Base-by-base conservation (phyloP, 2,113 vertebrate species). In the Rhinolophus sinicus region DNA sequence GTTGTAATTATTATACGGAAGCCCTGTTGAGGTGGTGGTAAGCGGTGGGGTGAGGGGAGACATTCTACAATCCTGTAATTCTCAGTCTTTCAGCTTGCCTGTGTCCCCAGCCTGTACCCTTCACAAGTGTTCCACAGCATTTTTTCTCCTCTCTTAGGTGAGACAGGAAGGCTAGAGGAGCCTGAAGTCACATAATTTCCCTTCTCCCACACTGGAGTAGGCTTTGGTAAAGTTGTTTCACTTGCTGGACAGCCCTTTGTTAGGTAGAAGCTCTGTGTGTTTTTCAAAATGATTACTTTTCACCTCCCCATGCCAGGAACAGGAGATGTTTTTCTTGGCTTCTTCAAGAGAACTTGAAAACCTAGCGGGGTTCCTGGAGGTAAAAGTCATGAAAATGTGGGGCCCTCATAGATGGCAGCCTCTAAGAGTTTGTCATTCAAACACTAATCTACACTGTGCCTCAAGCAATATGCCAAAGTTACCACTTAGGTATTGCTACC, bases 231-330 rank as follows among this genome's bases (percentile, higher is more conserved):
- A 92, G 35, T 50, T 33, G 52, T 76, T 96, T 77, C 33, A 67
- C 69, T 83, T 94, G 54, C 24, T 88, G 19, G 54, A n/a, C 33
- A 78, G 64, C 72, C 35, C 60, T 72, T 33, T 38, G 52, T 81
- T 92, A 82, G 30, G 13, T 44, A 70, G 54, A 92, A 5, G 30
- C 44, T 86, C 47, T 92, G 52, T 7, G 22, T 82, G 5, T 35
- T 87, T 44, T 87, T 94, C 60, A 96, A 92, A 87, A 70, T 92
- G 73, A 86, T 90, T 73, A n/a, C 12, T 86, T 86, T 90, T 50
- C 15, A 50, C 28, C 21, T 80, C 56, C 30, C 26, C 33, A 75
- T 67, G 65, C 33, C 38, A 90, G 81, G 62, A 87, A 90, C 56
- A 58, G 44, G n/a, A 90, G 62, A 72, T 60, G 78, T 72, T 89